Evolutionary conservation across 2,888 invertebrate species (phyloP).

Genomic region (Acleris holmiana): DNA sequence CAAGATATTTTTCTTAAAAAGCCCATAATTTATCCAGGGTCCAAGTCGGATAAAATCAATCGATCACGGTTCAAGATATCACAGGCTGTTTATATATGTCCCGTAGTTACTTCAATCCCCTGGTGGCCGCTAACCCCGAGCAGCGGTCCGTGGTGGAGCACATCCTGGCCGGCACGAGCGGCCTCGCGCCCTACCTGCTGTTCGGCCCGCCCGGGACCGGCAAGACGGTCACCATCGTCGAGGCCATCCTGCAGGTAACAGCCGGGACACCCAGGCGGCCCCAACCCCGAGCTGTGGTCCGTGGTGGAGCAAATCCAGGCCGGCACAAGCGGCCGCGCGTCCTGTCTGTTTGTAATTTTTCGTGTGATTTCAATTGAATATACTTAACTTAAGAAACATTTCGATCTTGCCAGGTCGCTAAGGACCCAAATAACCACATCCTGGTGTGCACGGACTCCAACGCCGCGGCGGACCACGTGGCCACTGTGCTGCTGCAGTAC

Average conservation of each 20-base stretch:
- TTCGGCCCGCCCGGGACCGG: constrained; percentile 94
- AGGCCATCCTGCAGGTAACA: constrained; percentile 64
- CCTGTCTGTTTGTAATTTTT: too few relatives aligned
- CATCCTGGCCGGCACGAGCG: constrained; percentile 86
- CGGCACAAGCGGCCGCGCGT: too few relatives aligned
- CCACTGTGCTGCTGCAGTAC: constrained; percentile 58
- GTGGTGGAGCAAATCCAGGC: too few relatives aligned
- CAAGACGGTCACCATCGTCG: constrained; percentile 84
- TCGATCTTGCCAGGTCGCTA: constrained; percentile 48
- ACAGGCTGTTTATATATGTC: too few relatives aligned
- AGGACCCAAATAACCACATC: constrained; percentile 32
- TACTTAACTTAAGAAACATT: too few relatives aligned
- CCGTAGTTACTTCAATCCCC: constrained; percentile 58
- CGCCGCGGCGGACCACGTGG: constrained; percentile 58
- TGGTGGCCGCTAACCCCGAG: constrained; percentile 53
- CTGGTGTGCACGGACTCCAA: constrained; percentile 43
- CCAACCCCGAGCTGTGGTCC: too few relatives aligned
- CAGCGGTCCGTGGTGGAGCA: constrained; percentile 81
- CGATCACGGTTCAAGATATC: too few relatives aligned
- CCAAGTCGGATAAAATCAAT: too few relatives aligned
- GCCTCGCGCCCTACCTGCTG: constrained; percentile 89
- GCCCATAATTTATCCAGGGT: too few relatives aligned
- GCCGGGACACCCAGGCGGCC: not conserved
- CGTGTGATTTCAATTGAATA: too few relatives aligned
- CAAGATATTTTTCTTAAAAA: too few relatives aligned